Conservation (phyloP, 1,140 invertebrate genomes). For the Lepidurus apus region DNA sequence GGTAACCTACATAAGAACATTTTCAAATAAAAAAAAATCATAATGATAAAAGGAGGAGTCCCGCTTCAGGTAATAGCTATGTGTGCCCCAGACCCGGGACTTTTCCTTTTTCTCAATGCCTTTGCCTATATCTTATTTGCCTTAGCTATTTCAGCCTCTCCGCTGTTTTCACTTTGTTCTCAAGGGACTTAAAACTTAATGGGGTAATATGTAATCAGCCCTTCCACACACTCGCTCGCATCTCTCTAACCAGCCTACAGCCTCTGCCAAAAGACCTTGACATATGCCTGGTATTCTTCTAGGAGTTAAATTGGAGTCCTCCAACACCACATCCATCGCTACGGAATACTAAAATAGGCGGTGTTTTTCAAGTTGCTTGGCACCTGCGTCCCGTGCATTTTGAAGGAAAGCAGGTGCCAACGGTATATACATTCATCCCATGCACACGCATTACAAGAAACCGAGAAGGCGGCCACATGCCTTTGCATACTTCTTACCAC, state of each 20-base stretch:
- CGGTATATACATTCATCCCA: not conserved
- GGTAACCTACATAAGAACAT: not conserved
- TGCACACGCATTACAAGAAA: not conserved
- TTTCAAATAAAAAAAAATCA: constrained; percentile 10
- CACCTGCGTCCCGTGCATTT: constrained; percentile 5
- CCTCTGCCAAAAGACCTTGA: not conserved
- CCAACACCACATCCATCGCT: constrained; percentile 3
- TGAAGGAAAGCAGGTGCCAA: constrained; percentile 7
- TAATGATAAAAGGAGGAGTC: not conserved
- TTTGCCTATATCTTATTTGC: not conserved
- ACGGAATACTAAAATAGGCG: constrained; percentile 3
- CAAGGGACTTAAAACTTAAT: not conserved
- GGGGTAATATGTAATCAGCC: constrained; percentile 18
- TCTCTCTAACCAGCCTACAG: not conserved
- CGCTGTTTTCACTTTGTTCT: not conserved
- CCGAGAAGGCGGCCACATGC: not conserved
- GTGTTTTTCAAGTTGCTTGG: not conserved
- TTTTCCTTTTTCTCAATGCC: not conserved
- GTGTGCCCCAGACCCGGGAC: not conserved
- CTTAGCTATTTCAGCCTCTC: constrained; percentile 6
- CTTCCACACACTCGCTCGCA: not conserved
- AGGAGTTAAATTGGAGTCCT: constrained; percentile 19
- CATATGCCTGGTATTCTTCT: not conserved
- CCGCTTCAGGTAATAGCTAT: not conserved
- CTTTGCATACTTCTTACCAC: not conserved